Percentiles rank a stretch among this genome's conserved stretches.
phyloP scores from a whole-genome alignment of 1,140 invertebrate species.

The Euwallacea similis region DNA sequence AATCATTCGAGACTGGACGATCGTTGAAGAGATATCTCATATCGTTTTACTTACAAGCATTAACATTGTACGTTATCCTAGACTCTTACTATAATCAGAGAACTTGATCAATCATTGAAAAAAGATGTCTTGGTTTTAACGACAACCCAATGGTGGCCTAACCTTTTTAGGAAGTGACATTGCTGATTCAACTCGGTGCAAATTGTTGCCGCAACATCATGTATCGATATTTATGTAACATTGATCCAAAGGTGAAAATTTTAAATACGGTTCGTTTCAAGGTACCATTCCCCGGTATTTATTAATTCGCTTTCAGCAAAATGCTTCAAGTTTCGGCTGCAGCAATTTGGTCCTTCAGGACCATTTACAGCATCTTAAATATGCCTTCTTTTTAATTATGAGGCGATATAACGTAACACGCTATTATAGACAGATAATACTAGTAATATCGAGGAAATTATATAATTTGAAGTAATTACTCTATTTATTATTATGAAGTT shows the following conservation, averaged over 20 bases:
- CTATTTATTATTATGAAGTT: no score
- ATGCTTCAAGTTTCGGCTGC: no score
- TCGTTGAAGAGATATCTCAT: background rate
- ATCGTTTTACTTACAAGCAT: background rate
- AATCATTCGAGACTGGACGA: background rate
- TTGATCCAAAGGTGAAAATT: conserved; percentile 30
- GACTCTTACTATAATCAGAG: conserved; percentile 29
- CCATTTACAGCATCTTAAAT: no score
- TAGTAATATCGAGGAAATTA: no score
- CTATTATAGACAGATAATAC: no score
- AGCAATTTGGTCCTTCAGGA: no score
- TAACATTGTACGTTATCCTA: conserved; percentile 17
- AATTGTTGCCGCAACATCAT: conserved; percentile 12
- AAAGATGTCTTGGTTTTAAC: conserved; percentile 33
- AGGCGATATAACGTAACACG: no score
- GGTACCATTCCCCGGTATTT: no score
- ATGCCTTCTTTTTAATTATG: no score
- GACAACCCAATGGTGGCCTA: conserved; percentile 28
- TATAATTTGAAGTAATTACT: no score
- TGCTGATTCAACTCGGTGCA: conserved; percentile 24
- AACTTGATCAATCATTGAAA: conserved; percentile 28
- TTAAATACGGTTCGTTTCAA: conserved; percentile 8
- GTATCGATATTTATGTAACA: conserved; percentile 25
- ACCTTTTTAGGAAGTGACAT: conserved; percentile 32
- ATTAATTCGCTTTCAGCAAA: no score